Base-by-base conservation (phyloP, 1,140 invertebrate species). In the Drosophila ironensis region DNA sequence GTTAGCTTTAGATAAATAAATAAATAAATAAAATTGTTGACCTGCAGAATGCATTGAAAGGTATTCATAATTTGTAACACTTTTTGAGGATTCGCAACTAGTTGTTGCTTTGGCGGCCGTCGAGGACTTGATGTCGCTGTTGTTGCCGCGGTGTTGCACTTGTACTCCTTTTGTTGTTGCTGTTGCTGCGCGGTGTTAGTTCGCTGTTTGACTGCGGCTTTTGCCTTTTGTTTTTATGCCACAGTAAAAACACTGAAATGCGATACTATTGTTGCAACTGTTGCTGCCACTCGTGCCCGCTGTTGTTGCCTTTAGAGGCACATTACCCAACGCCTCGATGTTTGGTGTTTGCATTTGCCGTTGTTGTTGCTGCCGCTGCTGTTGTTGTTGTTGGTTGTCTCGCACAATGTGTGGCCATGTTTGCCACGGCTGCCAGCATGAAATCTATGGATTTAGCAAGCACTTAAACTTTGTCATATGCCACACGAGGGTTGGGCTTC, bases 381-480 rank as follows among this genome's bases (percentile, higher is more conserved):
- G 45, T 24, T 44, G 54, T 25, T 42, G 37, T 28, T 68, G 52
- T 41, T 72, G 61, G 30, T 60, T 77, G 78, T 80, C 80, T 86
- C 60, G 80, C 81, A 87, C 81, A 86, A 86, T 86, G 69, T 86
- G 80, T 80, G 78, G 73, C 80, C 80, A 84, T 84, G 73, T 82
- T 84, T 82, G 73, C 64, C 59, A 47, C 30, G 59, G 56, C 70
- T 82, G 78, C 78, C 78, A 84, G 78, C 78, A 84, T 86, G 78
- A 86, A 86, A 86, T 86, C 80, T 80, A 80, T 75, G 80, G 80
- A 86, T 86, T 86, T 86, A 86, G 71, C 74, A 70, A 86, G 80
- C 80, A 86, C 80, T 86, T 86, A 86, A 86, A 86, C 80, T 86
- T 86, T 86, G 80, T 87, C 80, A 82, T 84, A 84, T 38, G 57